phyloP scores from a whole-genome alignment of 92 coral and sea anemone genomes.

The Micromussa lordhowensis region DNA sequence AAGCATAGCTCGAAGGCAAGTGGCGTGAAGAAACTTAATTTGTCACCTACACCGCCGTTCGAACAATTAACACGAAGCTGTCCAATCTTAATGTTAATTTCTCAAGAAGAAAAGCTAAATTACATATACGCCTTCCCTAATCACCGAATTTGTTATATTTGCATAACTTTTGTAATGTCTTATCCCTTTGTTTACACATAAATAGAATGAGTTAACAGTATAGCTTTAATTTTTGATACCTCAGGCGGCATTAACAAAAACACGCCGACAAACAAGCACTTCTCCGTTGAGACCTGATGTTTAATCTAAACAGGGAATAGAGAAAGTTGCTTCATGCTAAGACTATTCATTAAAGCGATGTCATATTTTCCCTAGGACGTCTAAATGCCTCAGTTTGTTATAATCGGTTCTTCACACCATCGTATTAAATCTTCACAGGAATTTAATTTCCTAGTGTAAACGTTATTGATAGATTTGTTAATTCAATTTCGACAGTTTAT shows the following conservation, averaged over 20 bases:
- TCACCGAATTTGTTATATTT: constrained; percentile 73
- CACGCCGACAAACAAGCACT: constrained; percentile 13
- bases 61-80: constrained; percentile 60
- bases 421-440: constrained; percentile 64
- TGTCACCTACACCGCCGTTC: constrained; percentile 64
- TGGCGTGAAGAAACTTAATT: constrained; percentile 50
- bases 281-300: not conserved
- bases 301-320: not conserved
- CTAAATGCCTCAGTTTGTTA: constrained; percentile 42
- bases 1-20: constrained; percentile 43
- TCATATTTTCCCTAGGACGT: not conserved
- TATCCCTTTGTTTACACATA: constrained; percentile 88
- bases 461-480: constrained; percentile 65
- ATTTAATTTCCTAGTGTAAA: constrained; percentile 72
- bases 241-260: constrained; percentile 75
- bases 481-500: constrained; percentile 62
- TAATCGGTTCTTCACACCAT: constrained; percentile 54
- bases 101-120: constrained; percentile 67
- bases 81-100: constrained; percentile 67
- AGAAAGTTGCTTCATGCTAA: not conserved
- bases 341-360: not conserved
- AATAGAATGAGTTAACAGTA: constrained; percentile 74
- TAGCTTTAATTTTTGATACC: constrained; percentile 83
- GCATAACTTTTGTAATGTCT: constrained; percentile 81
- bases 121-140: constrained; percentile 69